Base-by-base conservation (phyloP, 2,888 invertebrate species). In the Lasius platythorax region DNA sequence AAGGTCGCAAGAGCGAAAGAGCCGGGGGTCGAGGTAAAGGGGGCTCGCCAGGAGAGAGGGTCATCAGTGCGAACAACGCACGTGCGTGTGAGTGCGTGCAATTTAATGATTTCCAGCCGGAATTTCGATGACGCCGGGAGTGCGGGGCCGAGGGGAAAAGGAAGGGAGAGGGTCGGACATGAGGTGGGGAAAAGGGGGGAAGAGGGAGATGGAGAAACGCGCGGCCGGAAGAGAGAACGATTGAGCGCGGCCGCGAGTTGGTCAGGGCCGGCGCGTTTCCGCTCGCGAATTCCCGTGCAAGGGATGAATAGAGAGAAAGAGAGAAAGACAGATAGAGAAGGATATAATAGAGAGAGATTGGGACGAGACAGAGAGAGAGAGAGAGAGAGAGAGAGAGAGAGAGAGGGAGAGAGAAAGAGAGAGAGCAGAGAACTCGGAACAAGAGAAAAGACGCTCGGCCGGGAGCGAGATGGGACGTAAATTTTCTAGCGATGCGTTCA, bases 71-170 rank as follows among this genome's bases (percentile, higher is more conserved):
- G 88, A 78, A 85, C 86, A 68, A 88, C 88, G 88, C 88, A 91
- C 87, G 91, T 91, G 92, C 91, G 91, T 92, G 92, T 87, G 91
- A 92, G 93, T 92, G 93, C 93, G 92, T 91, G 92, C 93, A 91
- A 93, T 94, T 94, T 95, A 95, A 95, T 95, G 95, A 95, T 95
- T 95, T 95, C 92, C 94, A 93, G 92, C 90, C 91, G 94, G 94
- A 94, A 94, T 94, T 95, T 94, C 93, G 94, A 94, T 95, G 94
- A 94, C 92, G 93, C 88, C 88, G 87, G 82, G 91, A 89, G 90
- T 82, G 89, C 67, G 50, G 85, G 68, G 81, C 53, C 53, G 81
- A 79, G 78, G 58, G 82, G 64, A 82, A 83, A 85, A 84, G 87
- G 40, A 66, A 61, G 81, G 30, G 67, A 28, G 40, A 12, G 46